Evolutionary conservation across 2,113 vertebrate genomes (phyloP), one percentile per base, ranked within the genome.

Genomic region (Oplegnathus fasciatus): DNA sequence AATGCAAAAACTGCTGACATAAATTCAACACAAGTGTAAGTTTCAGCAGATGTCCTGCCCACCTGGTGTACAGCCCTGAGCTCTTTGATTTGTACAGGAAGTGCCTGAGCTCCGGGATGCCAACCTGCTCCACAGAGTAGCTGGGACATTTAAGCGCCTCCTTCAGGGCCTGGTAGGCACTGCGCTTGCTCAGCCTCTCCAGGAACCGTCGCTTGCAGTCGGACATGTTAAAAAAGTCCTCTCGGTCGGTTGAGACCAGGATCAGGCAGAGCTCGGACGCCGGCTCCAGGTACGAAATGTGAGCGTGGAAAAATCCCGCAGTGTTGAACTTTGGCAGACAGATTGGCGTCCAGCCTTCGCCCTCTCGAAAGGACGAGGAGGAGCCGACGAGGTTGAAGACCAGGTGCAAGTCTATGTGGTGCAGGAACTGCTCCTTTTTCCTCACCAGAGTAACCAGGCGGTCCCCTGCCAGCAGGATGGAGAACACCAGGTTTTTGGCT

Each of bases 31-130:
- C 2, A 50, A 2, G 52, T n/a, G 32, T 17, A 76, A 60, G 26
- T n/a, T 22, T 62, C 13, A 37, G 7, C 42, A 40, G 48, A 62
- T 5, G 13, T 0, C 6, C 3, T 55, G 60, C 97, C 95, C 91
- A 99, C 98, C 98, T 98, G 94, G 98, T 99, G 93, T 98, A 99
- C 78, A 99, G 96, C 40, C 98, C 98, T 0, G 98, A 99, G 94
- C 98, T 99, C 95, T 98, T 99, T 13, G 98, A 99, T 89, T 99
- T 99, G 93, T 99, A 99, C 88, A 99, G 95, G 93, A 99, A 99
- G 94, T 99, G 98, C 44, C 97, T 93, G 80, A 99, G 97, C 89
- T 99, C 97, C 0, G 97, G 97, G 89, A 99, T 97, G 90, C 97
- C 97, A 65, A 98, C 97, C 88, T 98, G 98, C 62, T 94, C 89